Conservation (phyloP, 2,888 invertebrate genomes). For the Lacanobia wlatinum region DNA sequence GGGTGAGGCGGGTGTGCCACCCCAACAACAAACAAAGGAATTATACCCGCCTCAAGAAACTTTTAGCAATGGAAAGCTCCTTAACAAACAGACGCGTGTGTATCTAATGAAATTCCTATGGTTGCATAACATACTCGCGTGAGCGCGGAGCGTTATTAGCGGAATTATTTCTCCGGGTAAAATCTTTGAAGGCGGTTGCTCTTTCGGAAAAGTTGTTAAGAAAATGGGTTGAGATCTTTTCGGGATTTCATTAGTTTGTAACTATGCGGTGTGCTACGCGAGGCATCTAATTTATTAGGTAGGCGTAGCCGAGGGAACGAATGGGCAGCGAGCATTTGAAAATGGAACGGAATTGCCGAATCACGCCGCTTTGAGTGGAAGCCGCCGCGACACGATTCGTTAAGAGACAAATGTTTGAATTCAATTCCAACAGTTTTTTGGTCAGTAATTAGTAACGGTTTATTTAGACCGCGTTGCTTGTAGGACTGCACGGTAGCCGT, state of each 20-base stretch:
- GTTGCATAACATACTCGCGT: constrained; percentile 90
- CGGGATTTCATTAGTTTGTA: constrained; percentile 90
- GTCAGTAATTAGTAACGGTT: constrained; percentile 86
- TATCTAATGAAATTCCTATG: constrained; percentile 91
- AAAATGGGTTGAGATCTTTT: constrained; percentile 91
- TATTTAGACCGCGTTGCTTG: constrained; percentile 83
- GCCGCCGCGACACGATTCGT: constrained; percentile 90
- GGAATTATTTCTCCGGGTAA: constrained; percentile 89
- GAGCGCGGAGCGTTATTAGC: constrained; percentile 89
- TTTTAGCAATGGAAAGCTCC: constrained; percentile 91
- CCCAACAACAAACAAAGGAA: constrained; percentile 90
- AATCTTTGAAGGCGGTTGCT: constrained; percentile 91
- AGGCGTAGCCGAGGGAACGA: constrained; percentile 90
- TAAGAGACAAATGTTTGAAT: constrained; percentile 90
- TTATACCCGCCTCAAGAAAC: constrained; percentile 91
- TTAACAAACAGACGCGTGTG: constrained; percentile 91
- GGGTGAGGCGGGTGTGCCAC: constrained; percentile 85
- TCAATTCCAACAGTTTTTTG: constrained; percentile 88
- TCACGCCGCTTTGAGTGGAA: constrained; percentile 88
- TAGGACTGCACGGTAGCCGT: constrained; percentile 81
- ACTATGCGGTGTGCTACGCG: constrained; percentile 88
- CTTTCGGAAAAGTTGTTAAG: constrained; percentile 91
- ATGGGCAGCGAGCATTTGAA: constrained; percentile 89
- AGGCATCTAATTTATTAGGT: constrained; percentile 90
- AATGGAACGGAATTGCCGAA: constrained; percentile 88